Evolutionary conservation across 2,797 vertebrate genomes (phyloP).

Genomic region (Urosaurus nigricauda): DNA sequence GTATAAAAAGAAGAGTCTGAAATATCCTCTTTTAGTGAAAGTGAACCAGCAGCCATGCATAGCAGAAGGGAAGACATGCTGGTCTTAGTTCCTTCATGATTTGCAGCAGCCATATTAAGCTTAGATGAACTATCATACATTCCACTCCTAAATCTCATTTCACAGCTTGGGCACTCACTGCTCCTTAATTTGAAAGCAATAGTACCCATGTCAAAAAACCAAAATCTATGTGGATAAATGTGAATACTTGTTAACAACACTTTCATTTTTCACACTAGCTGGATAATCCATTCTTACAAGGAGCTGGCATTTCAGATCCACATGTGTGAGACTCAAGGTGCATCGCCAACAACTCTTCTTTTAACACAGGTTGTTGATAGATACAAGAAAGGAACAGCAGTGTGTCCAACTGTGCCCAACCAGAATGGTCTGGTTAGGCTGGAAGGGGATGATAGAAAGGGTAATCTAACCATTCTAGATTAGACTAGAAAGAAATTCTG

Average conservation of each 20-base stretch:
- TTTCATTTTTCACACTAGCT: background rate
- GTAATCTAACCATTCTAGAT: too few relatives aligned
- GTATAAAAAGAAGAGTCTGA: slow-evolving; percentile 18
- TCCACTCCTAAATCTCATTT: background rate
- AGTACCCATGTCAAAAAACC: background rate
- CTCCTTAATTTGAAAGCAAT: background rate
- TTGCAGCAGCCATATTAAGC: background rate
- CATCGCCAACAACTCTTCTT: too few relatives aligned
- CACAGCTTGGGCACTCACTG: background rate
- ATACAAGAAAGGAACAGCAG: too few relatives aligned
- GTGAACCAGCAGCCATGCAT: background rate
- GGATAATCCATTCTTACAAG: background rate
- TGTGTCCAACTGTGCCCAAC: too few relatives aligned
- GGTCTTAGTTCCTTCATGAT: slow-evolving; percentile 10
- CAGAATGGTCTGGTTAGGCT: too few relatives aligned
- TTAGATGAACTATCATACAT: background rate
- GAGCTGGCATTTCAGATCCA: too few relatives aligned
- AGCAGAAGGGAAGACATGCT: background rate
- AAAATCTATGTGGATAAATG: background rate
- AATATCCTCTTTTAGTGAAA: slow-evolving; percentile 17
- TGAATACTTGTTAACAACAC: background rate
- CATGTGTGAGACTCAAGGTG: too few relatives aligned
- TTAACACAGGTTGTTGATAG: too few relatives aligned
- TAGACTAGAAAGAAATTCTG: too few relatives aligned
- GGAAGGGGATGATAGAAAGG: too few relatives aligned